Evolutionary conservation across 2,888 invertebrate genomes (phyloP).

Genomic region (Phortica okadai): DNA sequence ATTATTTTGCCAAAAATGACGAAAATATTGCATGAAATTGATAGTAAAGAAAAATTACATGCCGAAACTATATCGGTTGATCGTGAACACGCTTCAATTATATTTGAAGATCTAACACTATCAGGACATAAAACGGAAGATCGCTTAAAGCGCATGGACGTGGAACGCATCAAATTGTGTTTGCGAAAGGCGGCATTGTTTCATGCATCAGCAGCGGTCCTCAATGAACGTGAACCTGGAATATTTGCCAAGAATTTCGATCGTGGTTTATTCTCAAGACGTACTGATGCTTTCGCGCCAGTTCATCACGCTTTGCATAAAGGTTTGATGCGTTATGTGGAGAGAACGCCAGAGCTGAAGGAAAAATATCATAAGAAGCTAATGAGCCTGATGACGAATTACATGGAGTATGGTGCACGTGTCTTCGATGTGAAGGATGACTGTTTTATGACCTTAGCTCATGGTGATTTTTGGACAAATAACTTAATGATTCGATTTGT

Average conservation of each 20-base stretch:
- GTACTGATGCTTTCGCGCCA: conserved; percentile 50
- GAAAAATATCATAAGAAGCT: conserved; percentile 63
- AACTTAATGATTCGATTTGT: conserved; percentile 67
- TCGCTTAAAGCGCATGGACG: conserved; percentile 67
- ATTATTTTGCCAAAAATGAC: conserved; percentile 61
- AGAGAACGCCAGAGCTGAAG: conserved; percentile 46
- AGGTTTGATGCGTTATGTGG: conserved; percentile 51
- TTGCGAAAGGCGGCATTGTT: conserved; percentile 75
- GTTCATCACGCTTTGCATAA: conserved; percentile 53
- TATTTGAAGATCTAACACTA: conserved; percentile 65
- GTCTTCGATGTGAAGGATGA: conserved; percentile 44
- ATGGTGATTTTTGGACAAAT: conserved; percentile 70
- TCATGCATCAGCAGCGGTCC: conserved; percentile 76
- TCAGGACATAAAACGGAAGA: conserved; percentile 57
- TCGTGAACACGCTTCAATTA: conserved; percentile 52
- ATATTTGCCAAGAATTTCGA: conserved; percentile 54
- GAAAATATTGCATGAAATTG: conserved; percentile 50
- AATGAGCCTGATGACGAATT: conserved; percentile 46
- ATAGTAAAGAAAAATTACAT: conserved; percentile 53
- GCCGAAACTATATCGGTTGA: conserved; percentile 65
- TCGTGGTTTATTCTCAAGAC: conserved; percentile 64
- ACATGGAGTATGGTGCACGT: conserved; percentile 67
- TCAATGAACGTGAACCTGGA: conserved; percentile 65
- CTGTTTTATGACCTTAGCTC: conserved; percentile 61
- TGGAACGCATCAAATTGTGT: conserved; percentile 72